These are phyloP conservation scores for Emmelina monodactyla DNA, from an alignment of 2,888 invertebrate species.

Conservation along the genomic window DNA sequence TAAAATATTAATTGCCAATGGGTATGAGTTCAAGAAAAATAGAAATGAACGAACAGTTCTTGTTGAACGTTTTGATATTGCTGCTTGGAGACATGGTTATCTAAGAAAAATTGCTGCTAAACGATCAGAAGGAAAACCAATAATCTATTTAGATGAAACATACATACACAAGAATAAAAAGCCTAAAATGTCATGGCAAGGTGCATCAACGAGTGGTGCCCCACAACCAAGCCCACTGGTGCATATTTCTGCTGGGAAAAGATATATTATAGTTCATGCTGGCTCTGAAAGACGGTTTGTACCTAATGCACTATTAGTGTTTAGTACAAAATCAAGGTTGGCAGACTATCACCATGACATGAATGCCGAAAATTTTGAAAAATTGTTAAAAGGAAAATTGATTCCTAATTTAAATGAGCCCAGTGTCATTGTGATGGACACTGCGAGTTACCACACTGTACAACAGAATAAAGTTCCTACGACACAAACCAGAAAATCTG, in stretches of 20 bases:
- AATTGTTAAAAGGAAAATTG: too few relatives aligned
- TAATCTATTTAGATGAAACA: constrained; percentile 11
- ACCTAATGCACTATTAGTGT: constrained; percentile 13
- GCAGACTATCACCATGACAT: constrained; percentile 16
- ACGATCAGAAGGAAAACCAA: constrained; percentile 1
- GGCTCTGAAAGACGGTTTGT: constrained; percentile 15
- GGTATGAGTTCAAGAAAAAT: constrained; percentile 12
- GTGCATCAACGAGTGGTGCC: constrained; percentile 11
- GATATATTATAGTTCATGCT: constrained; percentile 15
- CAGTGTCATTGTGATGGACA: too few relatives aligned
- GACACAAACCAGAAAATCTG: too few relatives aligned
- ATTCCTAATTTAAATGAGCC: too few relatives aligned
- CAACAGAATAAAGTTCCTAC: too few relatives aligned
- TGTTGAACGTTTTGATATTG: constrained; percentile 6
- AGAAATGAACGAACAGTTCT: constrained; percentile 11
- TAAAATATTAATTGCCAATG: constrained; percentile 7
- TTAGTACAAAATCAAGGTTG: constrained; percentile 14
- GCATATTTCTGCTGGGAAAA: constrained; percentile 13
- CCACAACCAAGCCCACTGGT: too few relatives aligned
- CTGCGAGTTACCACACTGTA: too few relatives aligned
- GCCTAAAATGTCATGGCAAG: constrained; percentile 14
- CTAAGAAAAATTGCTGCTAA: constrained; percentile 1
- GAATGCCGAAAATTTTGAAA: too few relatives aligned
- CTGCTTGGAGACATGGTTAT: constrained; percentile 13
- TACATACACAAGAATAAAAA: constrained; percentile 9